Conservation (phyloP, 2,113 vertebrate species). For the Gadus macrocephalus region DNA sequence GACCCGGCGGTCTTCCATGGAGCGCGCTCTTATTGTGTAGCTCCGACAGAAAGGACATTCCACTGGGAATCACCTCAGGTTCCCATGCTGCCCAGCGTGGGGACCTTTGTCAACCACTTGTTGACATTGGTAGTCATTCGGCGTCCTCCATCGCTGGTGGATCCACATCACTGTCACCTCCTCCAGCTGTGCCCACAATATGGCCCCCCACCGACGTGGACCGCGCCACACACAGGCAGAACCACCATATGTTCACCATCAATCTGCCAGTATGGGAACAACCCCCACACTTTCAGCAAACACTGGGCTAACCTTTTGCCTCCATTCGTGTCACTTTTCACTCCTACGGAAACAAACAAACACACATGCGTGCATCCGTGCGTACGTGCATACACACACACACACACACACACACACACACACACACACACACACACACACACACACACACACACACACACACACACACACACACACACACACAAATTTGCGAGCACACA, state of each 20-base stretch:
- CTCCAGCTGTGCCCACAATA: slow-evolving; percentile 49
- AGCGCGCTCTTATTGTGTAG: too few species aligned
- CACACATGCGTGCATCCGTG: background rate
- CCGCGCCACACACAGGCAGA: slow-evolving; percentile 21
- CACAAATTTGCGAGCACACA: too few species aligned
- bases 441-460: background rate
- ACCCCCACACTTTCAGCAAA: slow-evolving; percentile 48
- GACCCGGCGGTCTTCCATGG: too few species aligned
- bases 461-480: too few species aligned
- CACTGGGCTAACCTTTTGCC: slow-evolving; percentile 44
- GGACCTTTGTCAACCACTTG: too few species aligned
- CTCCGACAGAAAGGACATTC: too few species aligned
- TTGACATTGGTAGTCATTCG: background rate
- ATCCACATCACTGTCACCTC: slow-evolving; percentile 15
- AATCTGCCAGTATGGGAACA: slow-evolving; percentile 42
- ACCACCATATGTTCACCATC: slow-evolving; percentile 13
- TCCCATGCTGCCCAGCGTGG: too few species aligned
- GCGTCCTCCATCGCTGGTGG: background rate
- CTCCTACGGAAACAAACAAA: slow-evolving; percentile 27
- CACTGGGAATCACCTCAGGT: too few species aligned
- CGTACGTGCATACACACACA: background rate
- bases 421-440: slow-evolving; percentile 14
- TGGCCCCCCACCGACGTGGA: slow-evolving; percentile 19
- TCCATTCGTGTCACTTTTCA: slow-evolving; percentile 34
- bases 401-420: slow-evolving; percentile 17